Conservation (phyloP, 2,113 vertebrate species). For the Pygoscelis adeliae region DNA sequence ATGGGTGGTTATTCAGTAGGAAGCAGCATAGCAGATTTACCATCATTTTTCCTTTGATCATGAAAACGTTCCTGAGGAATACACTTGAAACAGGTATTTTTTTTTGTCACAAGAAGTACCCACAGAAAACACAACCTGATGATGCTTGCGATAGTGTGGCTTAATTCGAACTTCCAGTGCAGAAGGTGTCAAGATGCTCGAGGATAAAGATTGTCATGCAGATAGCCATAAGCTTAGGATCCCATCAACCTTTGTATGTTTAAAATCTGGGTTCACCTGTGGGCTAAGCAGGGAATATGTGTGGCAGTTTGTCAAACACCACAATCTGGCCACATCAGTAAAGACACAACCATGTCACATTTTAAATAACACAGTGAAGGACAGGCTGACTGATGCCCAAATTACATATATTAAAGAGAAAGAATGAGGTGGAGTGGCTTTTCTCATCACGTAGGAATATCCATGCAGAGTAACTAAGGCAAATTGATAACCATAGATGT, state of each 20-base stretch:
- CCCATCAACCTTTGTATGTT: background rate
- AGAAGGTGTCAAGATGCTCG: background rate
- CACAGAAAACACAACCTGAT: background rate
- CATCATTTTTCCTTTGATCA: background rate
- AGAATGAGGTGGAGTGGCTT: background rate
- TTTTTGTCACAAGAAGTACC: background rate
- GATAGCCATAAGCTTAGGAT: background rate
- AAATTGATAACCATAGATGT: background rate
- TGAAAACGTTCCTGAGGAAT: background rate
- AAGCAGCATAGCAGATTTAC: background rate
- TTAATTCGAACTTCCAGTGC: fast-evolving
- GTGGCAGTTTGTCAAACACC: background rate
- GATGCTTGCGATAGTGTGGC: background rate
- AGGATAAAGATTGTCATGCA: background rate
- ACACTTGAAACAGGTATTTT: background rate
- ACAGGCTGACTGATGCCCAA: background rate
- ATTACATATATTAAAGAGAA: background rate
- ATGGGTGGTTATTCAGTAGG: background rate
- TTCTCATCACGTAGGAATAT: background rate
- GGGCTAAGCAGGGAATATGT: background rate
- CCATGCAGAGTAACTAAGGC: no score
- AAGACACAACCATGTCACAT: background rate
- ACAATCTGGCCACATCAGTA: background rate
- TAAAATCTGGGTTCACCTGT: background rate
- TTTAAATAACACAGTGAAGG: background rate